Evolutionary conservation across 2,888 invertebrate species (phyloP).

Genomic region (Panopea generosa): DNA sequence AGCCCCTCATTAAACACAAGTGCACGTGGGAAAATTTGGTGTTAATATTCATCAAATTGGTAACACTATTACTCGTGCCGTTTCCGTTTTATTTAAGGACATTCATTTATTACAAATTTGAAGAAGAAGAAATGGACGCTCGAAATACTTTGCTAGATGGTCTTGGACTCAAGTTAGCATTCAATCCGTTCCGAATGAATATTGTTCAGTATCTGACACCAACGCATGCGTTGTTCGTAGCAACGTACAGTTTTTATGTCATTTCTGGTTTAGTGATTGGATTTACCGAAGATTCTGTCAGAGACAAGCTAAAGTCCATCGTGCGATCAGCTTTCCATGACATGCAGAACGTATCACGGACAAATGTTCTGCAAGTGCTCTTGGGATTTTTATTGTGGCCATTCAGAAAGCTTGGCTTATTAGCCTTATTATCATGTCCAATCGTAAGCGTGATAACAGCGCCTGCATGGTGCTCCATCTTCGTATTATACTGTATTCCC

Average conservation of each 20-base stretch:
- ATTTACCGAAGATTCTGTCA: conserved; percentile 68
- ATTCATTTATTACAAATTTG: conserved; percentile 80
- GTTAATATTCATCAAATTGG: conserved; percentile 71
- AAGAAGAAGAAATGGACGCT: conserved; percentile 75
- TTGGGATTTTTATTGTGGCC: conserved; percentile 80
- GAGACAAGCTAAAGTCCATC: conserved; percentile 76
- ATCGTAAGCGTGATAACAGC: conserved; percentile 74
- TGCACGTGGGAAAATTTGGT: conserved; percentile 77
- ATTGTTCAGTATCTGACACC: conserved; percentile 81
- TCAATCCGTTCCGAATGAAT: conserved; percentile 77
- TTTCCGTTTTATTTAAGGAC: conserved; percentile 81
- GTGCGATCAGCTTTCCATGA: conserved; percentile 78
- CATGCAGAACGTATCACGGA: conserved; percentile 78
- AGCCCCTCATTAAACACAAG: conserved; percentile 67
- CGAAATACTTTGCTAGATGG: conserved; percentile 63
- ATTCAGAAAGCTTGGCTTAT: conserved; percentile 79
- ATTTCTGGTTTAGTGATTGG: conserved; percentile 75
- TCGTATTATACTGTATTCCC: conserved; percentile 80
- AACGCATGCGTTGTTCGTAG: conserved; percentile 78
- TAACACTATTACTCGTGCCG: conserved; percentile 78
- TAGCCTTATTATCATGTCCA: conserved; percentile 77
- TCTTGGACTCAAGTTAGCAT: conserved; percentile 65
- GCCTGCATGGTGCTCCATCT: conserved; percentile 74
- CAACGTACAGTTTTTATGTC: conserved; percentile 79
- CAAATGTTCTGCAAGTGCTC: conserved; percentile 78